Evolutionary conservation across 2,888 invertebrate species (phyloP).

Genomic region (Luperina nickerlii): DNA sequence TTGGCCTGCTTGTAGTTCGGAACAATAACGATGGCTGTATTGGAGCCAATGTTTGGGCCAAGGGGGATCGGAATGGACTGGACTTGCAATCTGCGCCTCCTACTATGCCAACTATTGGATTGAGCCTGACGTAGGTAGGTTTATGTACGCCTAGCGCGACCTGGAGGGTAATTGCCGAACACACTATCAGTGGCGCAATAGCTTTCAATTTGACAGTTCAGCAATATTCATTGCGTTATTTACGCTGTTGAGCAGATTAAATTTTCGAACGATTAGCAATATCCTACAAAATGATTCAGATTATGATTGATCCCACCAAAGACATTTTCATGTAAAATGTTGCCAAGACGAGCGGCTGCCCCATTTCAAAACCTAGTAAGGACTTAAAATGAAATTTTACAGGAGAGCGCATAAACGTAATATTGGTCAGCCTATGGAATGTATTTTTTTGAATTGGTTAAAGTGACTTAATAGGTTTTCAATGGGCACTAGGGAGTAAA

Average conservation of each 20-base stretch:
- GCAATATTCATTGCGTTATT: not conserved
- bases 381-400: no score
- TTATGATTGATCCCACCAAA: no score
- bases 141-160: not conserved
- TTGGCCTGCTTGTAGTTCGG: slow-evolving; percentile 56
- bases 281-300: no score
- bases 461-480: no score
- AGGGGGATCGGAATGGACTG: slow-evolving; percentile 16
- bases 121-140: not conserved
- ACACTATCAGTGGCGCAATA: not conserved
- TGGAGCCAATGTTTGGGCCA: slow-evolving; percentile 55
- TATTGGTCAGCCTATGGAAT: no score
- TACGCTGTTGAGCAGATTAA: not conserved
- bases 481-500: no score
- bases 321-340: no score
- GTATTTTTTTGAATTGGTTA: no score
- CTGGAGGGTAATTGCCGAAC: not conserved
- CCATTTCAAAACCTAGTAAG: no score
- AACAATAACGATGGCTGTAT: slow-evolving; percentile 54
- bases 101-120: slow-evolving; percentile 14
- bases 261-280: no score
- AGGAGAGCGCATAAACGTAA: no score
- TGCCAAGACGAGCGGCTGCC: no score
- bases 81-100: slow-evolving; percentile 10
- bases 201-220: not conserved